phyloP scores from a whole-genome alignment of 1,140 invertebrate genomes.

The Papilio glaucus region DNA sequence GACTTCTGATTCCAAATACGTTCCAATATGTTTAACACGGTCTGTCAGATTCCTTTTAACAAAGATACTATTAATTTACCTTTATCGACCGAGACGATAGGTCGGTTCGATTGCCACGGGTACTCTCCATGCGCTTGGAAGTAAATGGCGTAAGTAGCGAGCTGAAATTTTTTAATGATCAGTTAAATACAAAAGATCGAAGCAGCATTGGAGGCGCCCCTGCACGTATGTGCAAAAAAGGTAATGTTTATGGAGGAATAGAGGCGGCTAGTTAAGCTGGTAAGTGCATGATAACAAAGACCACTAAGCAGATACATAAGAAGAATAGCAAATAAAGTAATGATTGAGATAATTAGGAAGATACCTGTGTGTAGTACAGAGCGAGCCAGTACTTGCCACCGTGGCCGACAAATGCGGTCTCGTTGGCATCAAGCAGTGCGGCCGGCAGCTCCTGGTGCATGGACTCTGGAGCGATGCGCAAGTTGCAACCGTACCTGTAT shows the following conservation, averaged over 20 bases:
- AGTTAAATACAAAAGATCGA: not conserved
- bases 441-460: conserved; percentile 61
- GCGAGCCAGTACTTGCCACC: conserved; percentile 77
- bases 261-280: too few relatives aligned
- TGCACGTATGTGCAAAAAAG: too few relatives aligned
- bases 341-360: not conserved
- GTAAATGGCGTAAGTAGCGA: conserved; percentile 75
- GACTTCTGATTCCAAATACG: too few relatives aligned
- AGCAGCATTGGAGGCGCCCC: too few relatives aligned
- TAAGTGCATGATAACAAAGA: too few relatives aligned
- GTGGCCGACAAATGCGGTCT: conserved; percentile 73
- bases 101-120: conserved; percentile 73
- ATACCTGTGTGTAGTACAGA: conserved; percentile 75
- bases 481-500: conserved; percentile 73
- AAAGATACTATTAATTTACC: conserved; percentile 52
- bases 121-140: conserved; percentile 80
- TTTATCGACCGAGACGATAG: conserved; percentile 68
- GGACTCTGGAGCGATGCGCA: conserved; percentile 67
- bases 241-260: too few relatives aligned
- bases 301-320: too few relatives aligned
- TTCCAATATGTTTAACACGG: too few relatives aligned
- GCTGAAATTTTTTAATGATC: conserved; percentile 43
- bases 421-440: conserved; percentile 68
- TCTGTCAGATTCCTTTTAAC: too few relatives aligned
- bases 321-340: conserved; percentile 1